phyloP scores from a whole-genome alignment of 2,888 invertebrate species.

The Troides aeacus region DNA sequence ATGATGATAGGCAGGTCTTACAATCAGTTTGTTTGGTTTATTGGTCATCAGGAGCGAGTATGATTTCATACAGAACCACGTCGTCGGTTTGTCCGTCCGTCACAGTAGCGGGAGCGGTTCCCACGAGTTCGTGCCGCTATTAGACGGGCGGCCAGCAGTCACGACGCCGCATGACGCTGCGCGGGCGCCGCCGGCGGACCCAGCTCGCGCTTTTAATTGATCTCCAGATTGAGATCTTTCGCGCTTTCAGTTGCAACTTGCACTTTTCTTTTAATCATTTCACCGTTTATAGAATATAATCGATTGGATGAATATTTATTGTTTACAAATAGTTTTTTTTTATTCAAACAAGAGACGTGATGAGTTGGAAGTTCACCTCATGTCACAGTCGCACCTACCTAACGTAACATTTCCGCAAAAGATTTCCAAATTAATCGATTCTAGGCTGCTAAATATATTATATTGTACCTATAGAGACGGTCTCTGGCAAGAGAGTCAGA shows the following conservation, averaged over 20 bases:
- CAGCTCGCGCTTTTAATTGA: constrained; percentile 36
- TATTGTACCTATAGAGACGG: too few species aligned
- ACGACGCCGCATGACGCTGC: constrained; percentile 35
- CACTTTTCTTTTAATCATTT: constrained; percentile 14
- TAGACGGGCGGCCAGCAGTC: constrained; percentile 46
- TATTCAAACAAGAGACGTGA: too few species aligned
- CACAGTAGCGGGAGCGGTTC: constrained; percentile 34
- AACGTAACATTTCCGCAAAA: too few species aligned
- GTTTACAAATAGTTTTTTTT: too few species aligned
- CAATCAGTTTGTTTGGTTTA: too few species aligned
- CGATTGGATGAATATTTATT: background rate
- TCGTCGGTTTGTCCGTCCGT: constrained; percentile 21
- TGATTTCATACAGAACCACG: constrained; percentile 17
- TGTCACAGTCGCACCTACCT: too few species aligned
- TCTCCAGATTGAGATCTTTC: constrained; percentile 36
- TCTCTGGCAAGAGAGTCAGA: too few species aligned
- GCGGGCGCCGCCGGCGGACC: constrained; percentile 32
- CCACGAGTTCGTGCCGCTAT: constrained; percentile 43
- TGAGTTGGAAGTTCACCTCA: too few species aligned
- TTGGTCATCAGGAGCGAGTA: too few species aligned
- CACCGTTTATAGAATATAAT: constrained; percentile 10
- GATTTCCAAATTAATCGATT: too few species aligned
- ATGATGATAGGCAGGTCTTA: too few species aligned
- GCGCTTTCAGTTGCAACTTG: constrained; percentile 27
- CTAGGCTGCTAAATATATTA: too few species aligned